Base-by-base conservation (phyloP, 2,113 vertebrate genomes). In the Corynorhinus townsendii region DNA sequence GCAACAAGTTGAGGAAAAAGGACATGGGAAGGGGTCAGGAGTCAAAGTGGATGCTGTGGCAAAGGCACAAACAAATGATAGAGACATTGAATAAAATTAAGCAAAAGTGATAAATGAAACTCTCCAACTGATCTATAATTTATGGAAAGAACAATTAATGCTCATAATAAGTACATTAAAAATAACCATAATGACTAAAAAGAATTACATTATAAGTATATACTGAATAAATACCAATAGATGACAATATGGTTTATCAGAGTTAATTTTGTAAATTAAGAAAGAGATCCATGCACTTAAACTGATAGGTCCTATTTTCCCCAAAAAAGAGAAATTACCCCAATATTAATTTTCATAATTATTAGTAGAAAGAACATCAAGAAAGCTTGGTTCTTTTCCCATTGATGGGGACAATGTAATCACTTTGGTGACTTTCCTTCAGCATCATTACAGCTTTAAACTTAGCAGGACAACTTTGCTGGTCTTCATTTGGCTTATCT, bases 251-350 rank as follows among this genome's bases (percentile, higher is more conserved):
- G 24, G 45, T 38, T 77, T 90, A 81, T 38, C 49, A 90, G 38
- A 84, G 76, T 93, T 93, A 66, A 93, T 88, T 90, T 94, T 68
- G 1, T 22, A 88, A 88, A 88, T 62, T 87, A 86, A 64, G 26
- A 56, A 89, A 90, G 86, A 40, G 5, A 91, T 8, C 20, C 17
- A 43, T 40, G 28, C 64, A 71, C 38, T 33, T 47, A 95, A 95
- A 68, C 12, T 43, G 92, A 73, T 8, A 69, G 62, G 24, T 64
- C 22, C 66, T 33, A 62, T 49, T 69, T 90, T 52, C n/a, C 47
- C 79, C 54, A 73, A 72, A 59, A 76, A 62, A 77, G 62, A 49
- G 47, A 77, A 87, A 75, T 59, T 45, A 82, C 5, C 33, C 26
- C 9, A 30, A 40, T 52, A 86, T 71, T 86, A 69, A 94, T 83